Evolutionary conservation across 2,888 invertebrate species (phyloP).

Genomic region (Himalopsyche anomala): DNA sequence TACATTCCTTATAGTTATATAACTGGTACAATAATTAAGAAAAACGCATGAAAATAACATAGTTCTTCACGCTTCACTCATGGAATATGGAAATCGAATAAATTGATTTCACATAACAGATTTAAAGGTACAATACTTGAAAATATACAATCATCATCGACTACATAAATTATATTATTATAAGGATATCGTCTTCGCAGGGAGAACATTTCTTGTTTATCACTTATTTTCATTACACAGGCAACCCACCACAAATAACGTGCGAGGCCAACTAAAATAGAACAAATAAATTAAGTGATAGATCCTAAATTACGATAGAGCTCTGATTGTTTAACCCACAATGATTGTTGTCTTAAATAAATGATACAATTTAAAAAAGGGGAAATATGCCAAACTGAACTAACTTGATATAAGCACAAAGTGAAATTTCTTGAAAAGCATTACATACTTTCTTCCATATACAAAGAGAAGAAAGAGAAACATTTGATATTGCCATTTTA

Average conservation of each 20-base stretch:
- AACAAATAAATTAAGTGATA: slow-evolving; percentile 64
- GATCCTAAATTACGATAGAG: background rate
- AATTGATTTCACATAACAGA: background rate
- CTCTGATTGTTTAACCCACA: background rate
- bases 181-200: background rate
- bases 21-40: slow-evolving; percentile 36
- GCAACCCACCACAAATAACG: slow-evolving; percentile 10
- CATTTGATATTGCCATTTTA: too few relatives aligned
- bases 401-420: too few relatives aligned
- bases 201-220: background rate
- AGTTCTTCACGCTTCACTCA: slow-evolving; percentile 9
- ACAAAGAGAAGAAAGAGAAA: too few relatives aligned
- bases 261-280: slow-evolving; percentile 44
- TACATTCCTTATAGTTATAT: background rate
- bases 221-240: background rate
- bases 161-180: slow-evolving; percentile 19
- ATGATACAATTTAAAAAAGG: too few relatives aligned
- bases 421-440: too few relatives aligned
- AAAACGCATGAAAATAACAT: background rate
- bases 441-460: too few relatives aligned
- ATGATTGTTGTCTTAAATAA: too few relatives aligned
- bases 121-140: slow-evolving; percentile 4
- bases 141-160: slow-evolving; percentile 12
- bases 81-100: background rate
- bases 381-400: too few relatives aligned